Conservation (phyloP, 2,113 vertebrate genomes). For the Gopherus flavomarginatus region DNA sequence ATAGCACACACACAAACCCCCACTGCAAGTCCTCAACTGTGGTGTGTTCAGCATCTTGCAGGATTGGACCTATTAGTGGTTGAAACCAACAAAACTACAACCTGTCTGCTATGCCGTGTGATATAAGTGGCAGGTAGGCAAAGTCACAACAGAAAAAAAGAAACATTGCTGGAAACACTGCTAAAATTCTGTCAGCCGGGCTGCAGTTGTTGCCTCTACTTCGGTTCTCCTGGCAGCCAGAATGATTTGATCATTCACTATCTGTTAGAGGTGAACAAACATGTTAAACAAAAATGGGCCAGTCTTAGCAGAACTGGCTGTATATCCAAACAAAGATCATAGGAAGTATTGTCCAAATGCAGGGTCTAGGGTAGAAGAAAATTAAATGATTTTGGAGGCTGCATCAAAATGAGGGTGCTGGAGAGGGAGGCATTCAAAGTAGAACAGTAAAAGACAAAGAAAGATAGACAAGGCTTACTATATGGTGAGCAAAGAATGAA, state of each 20-base stretch:
- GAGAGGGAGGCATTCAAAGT: neutral
- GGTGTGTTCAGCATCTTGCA: neutral
- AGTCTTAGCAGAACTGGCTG: neutral
- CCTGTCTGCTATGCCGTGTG: neutral
- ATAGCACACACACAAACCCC: neutral
- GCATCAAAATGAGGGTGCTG: accelerated
- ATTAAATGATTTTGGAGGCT: neutral
- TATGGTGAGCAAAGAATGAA: neutral
- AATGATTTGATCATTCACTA: neutral
- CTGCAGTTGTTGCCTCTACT: neutral
- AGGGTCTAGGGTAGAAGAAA: neutral
- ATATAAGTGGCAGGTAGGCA: neutral
- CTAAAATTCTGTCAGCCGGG: neutral
- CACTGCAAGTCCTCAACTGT: neutral
- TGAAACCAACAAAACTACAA: neutral
- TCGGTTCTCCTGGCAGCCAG: neutral
- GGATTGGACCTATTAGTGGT: neutral
- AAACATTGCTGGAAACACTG: neutral
- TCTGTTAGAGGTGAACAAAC: neutral
- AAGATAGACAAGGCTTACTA: neutral
- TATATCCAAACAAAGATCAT: neutral
- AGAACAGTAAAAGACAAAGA: neutral
- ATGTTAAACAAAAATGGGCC: neutral
- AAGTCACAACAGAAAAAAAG: neutral
- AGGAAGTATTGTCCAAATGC: neutral